Percentiles rank a stretch among this genome's conserved stretches.
These are phyloP conservation scores for Meteorus sp. DNA, from an alignment of 1,140 invertebrate genomes.

Conservation along the genomic window DNA sequence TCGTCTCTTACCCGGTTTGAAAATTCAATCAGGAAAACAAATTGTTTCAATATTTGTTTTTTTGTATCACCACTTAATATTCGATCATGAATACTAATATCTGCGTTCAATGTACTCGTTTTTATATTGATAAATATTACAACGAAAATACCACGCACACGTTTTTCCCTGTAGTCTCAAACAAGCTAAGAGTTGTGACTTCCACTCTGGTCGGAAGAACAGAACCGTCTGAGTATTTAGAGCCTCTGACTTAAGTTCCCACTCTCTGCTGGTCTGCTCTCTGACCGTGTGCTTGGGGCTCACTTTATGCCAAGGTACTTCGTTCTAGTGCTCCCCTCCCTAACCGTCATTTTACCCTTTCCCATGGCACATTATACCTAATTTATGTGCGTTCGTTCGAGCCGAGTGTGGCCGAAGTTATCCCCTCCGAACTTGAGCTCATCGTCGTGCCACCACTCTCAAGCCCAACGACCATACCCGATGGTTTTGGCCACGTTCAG, in stretches of 20 bases:
- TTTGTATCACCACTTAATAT: too few relatives aligned
- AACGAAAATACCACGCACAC: conserved; percentile 22
- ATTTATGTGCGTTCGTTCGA: too few relatives aligned
- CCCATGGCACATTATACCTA: too few relatives aligned
- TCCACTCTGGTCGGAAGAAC: conserved; percentile 46
- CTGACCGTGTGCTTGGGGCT: too few relatives aligned
- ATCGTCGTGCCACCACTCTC: not conserved
- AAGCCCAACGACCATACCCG: conserved; percentile 5
- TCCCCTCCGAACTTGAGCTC: not conserved
- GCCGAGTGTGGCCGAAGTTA: not conserved
- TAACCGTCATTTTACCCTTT: not conserved
- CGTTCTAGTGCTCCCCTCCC: conserved; percentile 11
- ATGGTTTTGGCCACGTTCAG: conserved; percentile 26
- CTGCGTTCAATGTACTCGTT: not conserved
- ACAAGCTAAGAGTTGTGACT: conserved; percentile 24
- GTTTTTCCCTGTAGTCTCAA: conserved; percentile 25
- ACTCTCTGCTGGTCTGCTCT: conserved; percentile 26
- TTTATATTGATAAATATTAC: conserved; percentile 5
- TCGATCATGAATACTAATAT: too few relatives aligned
- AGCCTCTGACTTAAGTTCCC: conserved; percentile 33
- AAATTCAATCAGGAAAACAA: too few relatives aligned
- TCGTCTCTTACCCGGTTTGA: too few relatives aligned
- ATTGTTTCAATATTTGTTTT: too few relatives aligned
- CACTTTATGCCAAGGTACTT: conserved; percentile 42
- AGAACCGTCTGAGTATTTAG: conserved; percentile 45